phyloP scores from a whole-genome alignment of 2,888 invertebrate genomes.

The Chirona hameri region DNA sequence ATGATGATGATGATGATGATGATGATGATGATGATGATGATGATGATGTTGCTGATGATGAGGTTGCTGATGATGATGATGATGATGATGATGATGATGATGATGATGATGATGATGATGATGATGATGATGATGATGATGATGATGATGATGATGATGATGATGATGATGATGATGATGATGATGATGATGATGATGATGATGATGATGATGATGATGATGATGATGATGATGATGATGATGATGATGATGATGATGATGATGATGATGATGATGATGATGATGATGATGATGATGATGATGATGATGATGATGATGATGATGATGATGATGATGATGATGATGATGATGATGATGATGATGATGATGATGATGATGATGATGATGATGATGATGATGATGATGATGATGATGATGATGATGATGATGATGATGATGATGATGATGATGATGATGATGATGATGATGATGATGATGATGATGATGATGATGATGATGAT shows the following conservation, averaged over 20 bases:
- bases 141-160: conserved; percentile 22
- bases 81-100: conserved; percentile 22
- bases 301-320: conserved; percentile 22
- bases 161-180: conserved; percentile 22
- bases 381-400: conserved; percentile 22
- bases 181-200: conserved; percentile 22
- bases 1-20: too few species aligned
- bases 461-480: conserved; percentile 22
- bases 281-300: conserved; percentile 22
- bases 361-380: conserved; percentile 22
- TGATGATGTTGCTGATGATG: too few species aligned
- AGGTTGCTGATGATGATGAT: too few species aligned
- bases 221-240: conserved; percentile 22
- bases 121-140: conserved; percentile 22
- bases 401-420: conserved; percentile 22
- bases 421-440: conserved; percentile 22
- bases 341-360: conserved; percentile 22
- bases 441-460: conserved; percentile 22
- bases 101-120: conserved; percentile 22
- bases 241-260: conserved; percentile 22
- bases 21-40: too few species aligned
- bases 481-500: conserved; percentile 22
- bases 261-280: conserved; percentile 22
- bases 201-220: conserved; percentile 22
- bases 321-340: conserved; percentile 22